Evolutionary conservation across 2,113 vertebrate genomes (phyloP), one percentile per base, ranked within the genome.

Genomic region (Colaptes auratus): DNA sequence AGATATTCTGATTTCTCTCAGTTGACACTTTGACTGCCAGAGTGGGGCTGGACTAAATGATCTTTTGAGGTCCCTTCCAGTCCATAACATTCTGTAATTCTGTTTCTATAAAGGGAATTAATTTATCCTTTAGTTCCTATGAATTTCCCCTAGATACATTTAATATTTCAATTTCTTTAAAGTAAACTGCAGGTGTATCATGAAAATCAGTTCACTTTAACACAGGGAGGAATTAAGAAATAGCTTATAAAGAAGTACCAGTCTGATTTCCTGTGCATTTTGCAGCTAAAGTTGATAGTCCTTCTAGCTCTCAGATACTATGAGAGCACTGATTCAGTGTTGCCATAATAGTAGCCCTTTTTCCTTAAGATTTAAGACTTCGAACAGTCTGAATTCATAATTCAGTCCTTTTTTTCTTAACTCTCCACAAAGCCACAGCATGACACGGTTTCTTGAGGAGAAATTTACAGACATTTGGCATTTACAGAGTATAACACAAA

Each of bases 321-420:
- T 25, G 46, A 77, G 24, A n/a, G 11, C 14, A 36, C 12, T 18
- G 61, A 78, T 56, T 82, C 31, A 60, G 3, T 25, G 5, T 9
- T 48, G 15, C 23, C 1, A 0, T 61, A 72, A 70, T 50, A 78
- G 25, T 0, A 0, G 3, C 5, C 20, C 11, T 25, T 73, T 72
- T n/a, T 13, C 1, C 31, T 36, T 39, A 28, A 36, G 21, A 91
- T 59, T 16, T 48, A 66, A 89, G 60, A 7, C 9, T 74, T 67
- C 69, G 76, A 35, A 10, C 30, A n/a, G 30, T n/a, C 50, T 73
- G 50, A 73, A 73, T 63, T 86, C 60, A 77, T 6, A 80, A 19
- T 59, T 80, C 25, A 86, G 21, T 58, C 84, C 35, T 59, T 58
- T 44, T 44, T 7, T 12, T 80, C 72, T 88, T 55, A 63, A 44